Conservation (phyloP, 2,113 vertebrate genomes). For the Petrocephalus zakoni region DNA sequence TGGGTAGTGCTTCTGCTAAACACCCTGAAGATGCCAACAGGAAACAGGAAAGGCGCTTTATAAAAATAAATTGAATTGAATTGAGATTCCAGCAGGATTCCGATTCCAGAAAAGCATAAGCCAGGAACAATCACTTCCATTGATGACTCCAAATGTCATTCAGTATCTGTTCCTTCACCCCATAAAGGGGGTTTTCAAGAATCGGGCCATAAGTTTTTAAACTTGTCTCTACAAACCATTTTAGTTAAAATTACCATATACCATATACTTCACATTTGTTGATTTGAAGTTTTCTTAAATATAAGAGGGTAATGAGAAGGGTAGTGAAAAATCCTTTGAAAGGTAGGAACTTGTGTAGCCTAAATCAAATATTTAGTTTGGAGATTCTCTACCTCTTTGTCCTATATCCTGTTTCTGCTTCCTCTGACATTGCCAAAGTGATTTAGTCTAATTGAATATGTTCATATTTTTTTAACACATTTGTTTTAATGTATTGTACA, state of each 20-base stretch:
- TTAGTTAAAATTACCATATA: neutral
- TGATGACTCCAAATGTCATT: neutral
- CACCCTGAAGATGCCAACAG: neutral
- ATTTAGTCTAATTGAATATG: neutral
- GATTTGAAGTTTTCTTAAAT: neutral
- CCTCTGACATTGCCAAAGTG: neutral
- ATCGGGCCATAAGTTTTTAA: neutral
- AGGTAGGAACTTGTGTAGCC: neutral
- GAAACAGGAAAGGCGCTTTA: neutral
- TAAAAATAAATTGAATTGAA: no score
- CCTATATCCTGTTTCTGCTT: neutral
- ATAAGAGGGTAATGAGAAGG: neutral
- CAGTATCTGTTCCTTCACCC: neutral
- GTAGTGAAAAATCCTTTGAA: neutral
- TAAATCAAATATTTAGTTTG: neutral
- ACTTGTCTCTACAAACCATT: neutral
- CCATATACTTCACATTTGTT: neutral
- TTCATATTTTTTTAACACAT: neutral
- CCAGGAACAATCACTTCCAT: neutral
- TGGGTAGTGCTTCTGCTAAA: neutral
- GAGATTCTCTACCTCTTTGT: neutral
- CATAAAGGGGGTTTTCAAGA: neutral
- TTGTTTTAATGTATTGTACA: neutral
- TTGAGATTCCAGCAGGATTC: neutral
- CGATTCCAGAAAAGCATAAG: neutral